phyloP scores from a whole-genome alignment of 30 jellyfish, hydroid and myxozoan genomes.

The Aurelia aurita region DNA sequence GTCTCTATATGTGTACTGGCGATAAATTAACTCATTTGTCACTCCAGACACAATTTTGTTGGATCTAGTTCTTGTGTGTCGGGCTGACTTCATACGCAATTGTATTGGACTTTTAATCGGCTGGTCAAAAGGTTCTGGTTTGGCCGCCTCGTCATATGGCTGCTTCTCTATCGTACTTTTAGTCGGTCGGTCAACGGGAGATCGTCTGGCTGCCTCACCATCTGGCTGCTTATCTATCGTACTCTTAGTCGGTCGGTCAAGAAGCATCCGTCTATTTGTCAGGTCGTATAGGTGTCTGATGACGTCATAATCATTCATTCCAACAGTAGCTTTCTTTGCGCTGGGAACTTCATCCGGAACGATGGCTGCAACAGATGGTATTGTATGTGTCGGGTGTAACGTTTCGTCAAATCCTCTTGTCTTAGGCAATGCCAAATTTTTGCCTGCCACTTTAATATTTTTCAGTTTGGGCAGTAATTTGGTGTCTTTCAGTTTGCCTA shows the following conservation, averaged over 20 bases:
- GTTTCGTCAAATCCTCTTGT: conserved; percentile 44
- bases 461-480: conserved; percentile 47
- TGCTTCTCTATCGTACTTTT: background rate
- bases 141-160: background rate
- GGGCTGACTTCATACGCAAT: background rate
- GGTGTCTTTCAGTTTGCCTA: conserved; percentile 22
- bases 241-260: conserved; percentile 53
- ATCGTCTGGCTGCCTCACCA: background rate
- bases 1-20: background rate
- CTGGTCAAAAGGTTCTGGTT: background rate
- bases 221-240: conserved; percentile 15
- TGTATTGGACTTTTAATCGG: background rate
- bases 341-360: conserved; percentile 69
- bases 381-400: conserved; percentile 17
- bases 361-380: conserved; percentile 61
- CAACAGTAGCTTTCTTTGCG: conserved; percentile 24
- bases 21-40: background rate
- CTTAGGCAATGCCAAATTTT: conserved; percentile 47
- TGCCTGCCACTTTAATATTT: conserved; percentile 24
- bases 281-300: background rate
- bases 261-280: background rate
- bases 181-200: background rate
- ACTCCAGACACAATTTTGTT: background rate
- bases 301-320: background rate
- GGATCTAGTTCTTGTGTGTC: background rate